Conservation (phyloP, 1,140 invertebrate genomes). For the Eupristina koningsbergeri region DNA sequence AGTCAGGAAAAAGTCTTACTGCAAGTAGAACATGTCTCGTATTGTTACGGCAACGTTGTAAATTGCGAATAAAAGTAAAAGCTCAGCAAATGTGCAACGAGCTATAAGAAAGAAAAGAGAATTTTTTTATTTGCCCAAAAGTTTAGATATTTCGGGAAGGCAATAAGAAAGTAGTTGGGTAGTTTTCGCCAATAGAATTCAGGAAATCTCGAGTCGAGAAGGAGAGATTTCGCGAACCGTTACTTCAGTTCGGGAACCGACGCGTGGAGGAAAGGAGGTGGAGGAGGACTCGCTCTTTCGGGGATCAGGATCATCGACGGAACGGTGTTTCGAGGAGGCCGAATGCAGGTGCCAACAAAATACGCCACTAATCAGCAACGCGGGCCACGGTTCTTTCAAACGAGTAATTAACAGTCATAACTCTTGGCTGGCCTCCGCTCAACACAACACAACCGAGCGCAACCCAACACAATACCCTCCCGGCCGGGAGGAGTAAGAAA, state of each 20-base stretch:
- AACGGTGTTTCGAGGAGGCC: not conserved
- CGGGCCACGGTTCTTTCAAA: conserved; percentile 53
- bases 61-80: not conserved
- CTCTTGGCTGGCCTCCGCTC: conserved; percentile 52
- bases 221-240: not conserved
- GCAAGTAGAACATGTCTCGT: not conserved
- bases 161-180: not conserved
- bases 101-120: not conserved
- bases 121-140: not conserved
- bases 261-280: not conserved
- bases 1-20: not conserved
- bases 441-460: not conserved
- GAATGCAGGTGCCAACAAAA: conserved; percentile 64
- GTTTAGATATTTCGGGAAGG: not conserved
- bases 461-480: not conserved
- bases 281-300: not conserved
- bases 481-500: not conserved
- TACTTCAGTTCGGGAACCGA: not conserved
- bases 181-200: not conserved
- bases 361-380: conserved; percentile 59
- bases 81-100: not conserved
- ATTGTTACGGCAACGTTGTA: not conserved
- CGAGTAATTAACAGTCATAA: conserved; percentile 69
- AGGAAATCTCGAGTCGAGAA: not conserved
- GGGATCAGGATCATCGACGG: not conserved